Evolutionary conservation across 1,140 invertebrate genomes (phyloP), one percentile per base, ranked within the genome.

Genomic region (Drosophila mayri): DNA sequence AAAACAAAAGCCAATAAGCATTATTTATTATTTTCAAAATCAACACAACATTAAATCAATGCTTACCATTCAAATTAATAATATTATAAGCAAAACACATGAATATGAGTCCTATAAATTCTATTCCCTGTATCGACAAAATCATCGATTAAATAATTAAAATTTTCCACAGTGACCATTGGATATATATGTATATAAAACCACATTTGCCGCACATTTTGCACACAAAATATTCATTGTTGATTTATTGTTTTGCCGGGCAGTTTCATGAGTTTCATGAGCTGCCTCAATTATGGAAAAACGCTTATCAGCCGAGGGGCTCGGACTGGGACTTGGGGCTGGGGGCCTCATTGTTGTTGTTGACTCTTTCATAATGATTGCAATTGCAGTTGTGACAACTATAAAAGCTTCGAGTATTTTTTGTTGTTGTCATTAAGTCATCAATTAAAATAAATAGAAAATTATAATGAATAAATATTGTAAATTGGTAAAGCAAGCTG

Each of bases 371-470:
- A 58, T 87, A 87, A 86, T 86, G 79, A 87, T 86, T 87, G 64
- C 58, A 79, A 80, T 86, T 82, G 63, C 64, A 88, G 72, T 88
- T 88, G 72, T 75, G 83, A 87, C 83, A 87, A 87, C 75, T 87
- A 82, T 82, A 80, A 76, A 76, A 73, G 59, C 83, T 62, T 73
- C 77, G 41, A 78, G 72, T 50, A 37, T 71, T 52, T 80, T 25
- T 43, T 11, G 3, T 47, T 47, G 14, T 28, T 50, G 76, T 66
- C 80, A 88, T 90, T 90, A 88, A 88, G 76, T 84, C 85, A 88
- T 88, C 84, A 88, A 88, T 88, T 88, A 84, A 88, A 88, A 88
- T 90, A 88, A 84, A 88, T 88, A 90, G 80, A 68, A 73, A 88
- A 84, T 80, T 74, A 83, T 88, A 76, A 78, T 66, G 68, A 88